Base-by-base conservation (phyloP, 2,113 vertebrate genomes). In the Mungos mungo region DNA sequence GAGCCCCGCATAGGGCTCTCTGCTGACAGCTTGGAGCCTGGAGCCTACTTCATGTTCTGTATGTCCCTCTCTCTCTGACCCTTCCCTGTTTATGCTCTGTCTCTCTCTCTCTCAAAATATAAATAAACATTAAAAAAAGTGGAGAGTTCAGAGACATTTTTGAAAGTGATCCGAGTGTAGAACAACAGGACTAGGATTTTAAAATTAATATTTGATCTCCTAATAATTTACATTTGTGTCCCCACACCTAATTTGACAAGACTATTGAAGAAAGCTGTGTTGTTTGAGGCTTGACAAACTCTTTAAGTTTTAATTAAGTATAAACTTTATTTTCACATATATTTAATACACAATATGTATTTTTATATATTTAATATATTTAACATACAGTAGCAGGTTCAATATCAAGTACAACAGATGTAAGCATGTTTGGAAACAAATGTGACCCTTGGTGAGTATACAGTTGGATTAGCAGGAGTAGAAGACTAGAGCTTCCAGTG, bases 221-320 rank as follows among this genome's bases (percentile, higher is more conserved):
- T 33, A 60, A 33, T 52, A 86, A 63, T 27, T 84, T 90, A 87
- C 5, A 47, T 84, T 95, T 91, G 29, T 91, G 18, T 88, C 12
- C 5, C 33, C 50, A 52, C 6, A 68, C 18, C 0, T 81, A 69
- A 50, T 50, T 84, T 54, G 82, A 77, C 14, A 63, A 7, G 15
- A 79, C 15, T 50, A 54, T 65, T 76, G 50, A 66, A 54, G 35
- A 85, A 4, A 94, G 21, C 52, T 8, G 85, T 45, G 77, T 18
- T 35, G 50, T 8, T 79, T 74, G 27, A 88, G 23, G 19, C 11
- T 81, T 88, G 79, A 85, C 13, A 90, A 81, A 12, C 25, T 45
- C 0, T 80, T 95, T 35, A 10, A 8, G 23, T 72, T 88, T 92
- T 47, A 80, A 7, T 85, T 84, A 76, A 85, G 4, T 69, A 52